Evolutionary conservation across 2,797 vertebrate species (phyloP).

Genomic region (Artibeus lituratus): DNA sequence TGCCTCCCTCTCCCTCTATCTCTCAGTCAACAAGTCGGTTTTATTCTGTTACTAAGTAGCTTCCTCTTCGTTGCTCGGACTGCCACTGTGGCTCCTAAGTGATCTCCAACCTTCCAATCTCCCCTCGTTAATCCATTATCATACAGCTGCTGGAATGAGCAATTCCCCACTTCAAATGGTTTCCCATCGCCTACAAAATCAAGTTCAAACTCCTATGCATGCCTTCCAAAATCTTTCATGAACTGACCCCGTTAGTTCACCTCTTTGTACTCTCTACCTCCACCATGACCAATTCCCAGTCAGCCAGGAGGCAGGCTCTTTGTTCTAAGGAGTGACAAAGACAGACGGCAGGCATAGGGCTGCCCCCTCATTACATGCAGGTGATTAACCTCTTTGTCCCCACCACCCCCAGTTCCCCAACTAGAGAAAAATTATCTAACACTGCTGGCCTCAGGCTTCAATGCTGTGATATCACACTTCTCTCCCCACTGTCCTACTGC

Average conservation of each 20-base stretch:
- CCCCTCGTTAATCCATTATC: slow-evolving; percentile 37
- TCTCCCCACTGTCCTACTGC: neutral
- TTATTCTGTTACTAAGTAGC: neutral
- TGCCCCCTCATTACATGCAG: neutral
- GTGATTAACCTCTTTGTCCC: neutral
- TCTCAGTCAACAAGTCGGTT: neutral
- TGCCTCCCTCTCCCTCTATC: neutral
- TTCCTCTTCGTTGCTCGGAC: neutral
- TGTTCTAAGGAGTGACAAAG: slow-evolving; percentile 59
- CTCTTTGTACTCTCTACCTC: neutral
- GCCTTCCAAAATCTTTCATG: slow-evolving; percentile 54
- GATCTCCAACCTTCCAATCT: neutral
- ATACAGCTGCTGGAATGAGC: neutral
- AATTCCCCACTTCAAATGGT: slow-evolving; percentile 12
- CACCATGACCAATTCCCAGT: neutral
- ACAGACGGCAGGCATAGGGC: neutral
- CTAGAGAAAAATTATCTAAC: neutral
- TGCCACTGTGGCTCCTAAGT: neutral
- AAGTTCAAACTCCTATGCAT: slow-evolving; percentile 14
- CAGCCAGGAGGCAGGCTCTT: slow-evolving; percentile 38
- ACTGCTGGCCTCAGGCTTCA: neutral
- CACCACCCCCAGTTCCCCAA: neutral
- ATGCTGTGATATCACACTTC: neutral
- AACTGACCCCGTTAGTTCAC: neutral
- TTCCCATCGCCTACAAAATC: slow-evolving; percentile 24